Percentiles rank a stretch among this genome's conserved stretches.
Conservation (phyloP, 2,797 vertebrate species). For the Dallia pectoralis region DNA sequence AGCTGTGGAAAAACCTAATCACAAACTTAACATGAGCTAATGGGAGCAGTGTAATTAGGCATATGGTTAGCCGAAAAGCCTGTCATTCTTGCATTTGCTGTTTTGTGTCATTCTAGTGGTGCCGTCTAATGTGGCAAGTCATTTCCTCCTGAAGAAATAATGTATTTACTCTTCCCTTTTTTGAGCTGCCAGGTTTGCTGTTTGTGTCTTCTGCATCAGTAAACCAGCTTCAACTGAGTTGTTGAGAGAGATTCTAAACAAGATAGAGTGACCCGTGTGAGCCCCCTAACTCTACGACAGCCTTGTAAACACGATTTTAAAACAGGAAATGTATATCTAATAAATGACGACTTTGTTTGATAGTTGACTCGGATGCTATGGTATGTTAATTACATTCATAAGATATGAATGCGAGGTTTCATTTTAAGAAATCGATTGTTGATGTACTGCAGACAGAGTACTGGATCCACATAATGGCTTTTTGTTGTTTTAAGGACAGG, state of each 20-base stretch:
- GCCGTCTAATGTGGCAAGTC: conserved; percentile 22
- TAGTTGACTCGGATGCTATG: conserved; percentile 1
- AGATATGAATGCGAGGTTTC: conserved; percentile 4
- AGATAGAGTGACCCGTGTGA: background rate
- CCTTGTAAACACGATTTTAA: conserved; percentile 7
- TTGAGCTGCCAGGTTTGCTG: conserved; percentile 19
- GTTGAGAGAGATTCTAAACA: background rate
- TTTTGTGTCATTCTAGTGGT: conserved; percentile 25
- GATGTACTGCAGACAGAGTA: conserved; percentile 11
- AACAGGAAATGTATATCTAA: conserved; percentile 5
- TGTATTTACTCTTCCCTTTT: conserved; percentile 36
- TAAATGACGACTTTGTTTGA: conserved; percentile 16
- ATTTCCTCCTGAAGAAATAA: conserved; percentile 38
- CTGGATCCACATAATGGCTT: conserved; percentile 31
- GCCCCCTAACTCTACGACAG: background rate
- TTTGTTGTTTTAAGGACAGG: conserved; percentile 51
- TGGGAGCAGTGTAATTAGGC: conserved; percentile 39
- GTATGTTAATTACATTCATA: conserved; percentile 14
- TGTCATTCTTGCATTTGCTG: conserved; percentile 36
- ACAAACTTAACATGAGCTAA: conserved; percentile 26
- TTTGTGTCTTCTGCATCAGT: conserved; percentile 18
- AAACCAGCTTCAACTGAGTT: background rate
- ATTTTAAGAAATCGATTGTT: conserved; percentile 7
- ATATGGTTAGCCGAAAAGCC: conserved; percentile 2
- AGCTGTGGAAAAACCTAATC: conserved; percentile 63